Percentiles rank a stretch among this genome's conserved stretches.
These are phyloP conservation scores for Gnatocerus cornutus DNA, from an alignment of 2,888 invertebrate species.

Conservation along the genomic window DNA sequence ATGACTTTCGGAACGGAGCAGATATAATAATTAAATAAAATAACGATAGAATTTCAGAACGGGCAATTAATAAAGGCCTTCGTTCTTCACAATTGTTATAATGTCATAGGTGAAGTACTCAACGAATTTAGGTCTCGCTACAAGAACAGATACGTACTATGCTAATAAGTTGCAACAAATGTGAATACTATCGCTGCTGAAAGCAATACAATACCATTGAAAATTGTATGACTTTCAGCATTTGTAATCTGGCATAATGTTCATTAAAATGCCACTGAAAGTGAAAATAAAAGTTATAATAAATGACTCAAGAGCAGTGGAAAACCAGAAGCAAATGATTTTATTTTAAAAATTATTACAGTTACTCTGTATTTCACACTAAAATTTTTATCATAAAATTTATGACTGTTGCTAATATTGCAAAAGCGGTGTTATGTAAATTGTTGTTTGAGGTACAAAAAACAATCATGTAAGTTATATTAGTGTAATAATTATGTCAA, in stretches of 20 bases:
- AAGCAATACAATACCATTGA: background rate
- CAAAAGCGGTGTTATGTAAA: no score
- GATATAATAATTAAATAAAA: slow-evolving; percentile 1
- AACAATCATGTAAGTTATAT: no score
- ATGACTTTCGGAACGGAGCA: slow-evolving; percentile 30
- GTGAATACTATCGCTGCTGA: background rate
- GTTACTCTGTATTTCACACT: no score
- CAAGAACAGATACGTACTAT: slow-evolving; percentile 14
- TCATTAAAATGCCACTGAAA: background rate
- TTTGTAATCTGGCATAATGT: background rate
- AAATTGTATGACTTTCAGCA: background rate
- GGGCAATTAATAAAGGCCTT: slow-evolving; percentile 42
- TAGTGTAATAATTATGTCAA: no score
- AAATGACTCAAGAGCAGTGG: no score
- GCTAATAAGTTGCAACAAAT: slow-evolving; percentile 1
- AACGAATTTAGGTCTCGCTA: slow-evolving; percentile 31
- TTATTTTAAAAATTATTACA: no score
- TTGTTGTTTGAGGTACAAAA: no score
- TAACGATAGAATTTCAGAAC: slow-evolving; percentile 24
- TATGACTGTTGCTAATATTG: no score
- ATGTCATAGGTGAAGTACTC: slow-evolving; percentile 39
- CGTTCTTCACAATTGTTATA: slow-evolving; percentile 23
- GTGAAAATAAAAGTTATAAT: background rate
- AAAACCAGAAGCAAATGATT: no score
- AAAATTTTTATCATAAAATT: no score